phyloP scores from a whole-genome alignment of 2,797 vertebrate species.

The Sebastes baramenuke region DNA sequence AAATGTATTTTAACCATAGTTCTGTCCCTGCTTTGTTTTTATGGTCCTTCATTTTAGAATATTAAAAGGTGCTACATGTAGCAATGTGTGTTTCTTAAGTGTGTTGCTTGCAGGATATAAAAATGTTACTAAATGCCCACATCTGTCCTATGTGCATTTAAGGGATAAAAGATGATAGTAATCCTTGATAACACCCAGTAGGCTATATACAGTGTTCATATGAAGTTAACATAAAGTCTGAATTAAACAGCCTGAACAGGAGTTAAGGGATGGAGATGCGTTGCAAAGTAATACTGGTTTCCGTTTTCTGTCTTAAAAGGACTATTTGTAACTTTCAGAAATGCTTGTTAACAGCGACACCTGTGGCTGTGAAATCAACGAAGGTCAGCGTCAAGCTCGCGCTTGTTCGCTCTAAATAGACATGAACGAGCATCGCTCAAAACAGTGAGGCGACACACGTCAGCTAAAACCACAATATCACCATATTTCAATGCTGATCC shows the following conservation, averaged over 20 bases:
- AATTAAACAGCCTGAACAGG: neutral
- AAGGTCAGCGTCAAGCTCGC: no score
- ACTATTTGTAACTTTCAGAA: no score
- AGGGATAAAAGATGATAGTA: neutral
- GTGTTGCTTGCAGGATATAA: neutral
- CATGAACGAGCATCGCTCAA: no score
- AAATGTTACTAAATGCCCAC: no score
- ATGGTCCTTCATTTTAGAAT: neutral
- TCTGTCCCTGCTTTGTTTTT: neutral
- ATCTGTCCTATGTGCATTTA: neutral
- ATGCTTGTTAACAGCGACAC: no score
- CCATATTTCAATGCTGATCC: no score
- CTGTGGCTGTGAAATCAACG: no score
- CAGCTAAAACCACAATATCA: no score
- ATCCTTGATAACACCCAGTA: neutral
- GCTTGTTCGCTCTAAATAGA: no score
- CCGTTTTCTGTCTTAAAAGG: neutral
- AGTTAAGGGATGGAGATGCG: neutral
- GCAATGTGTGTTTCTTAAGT: neutral
- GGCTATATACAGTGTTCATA: neutral
- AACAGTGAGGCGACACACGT: no score
- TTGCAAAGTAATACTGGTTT: neutral
- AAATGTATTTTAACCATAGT: neutral
- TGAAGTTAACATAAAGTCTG: neutral
- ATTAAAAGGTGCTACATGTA: neutral